phyloP scores from a whole-genome alignment of 2,888 invertebrate species.

The Diploptera punctata region DNA sequence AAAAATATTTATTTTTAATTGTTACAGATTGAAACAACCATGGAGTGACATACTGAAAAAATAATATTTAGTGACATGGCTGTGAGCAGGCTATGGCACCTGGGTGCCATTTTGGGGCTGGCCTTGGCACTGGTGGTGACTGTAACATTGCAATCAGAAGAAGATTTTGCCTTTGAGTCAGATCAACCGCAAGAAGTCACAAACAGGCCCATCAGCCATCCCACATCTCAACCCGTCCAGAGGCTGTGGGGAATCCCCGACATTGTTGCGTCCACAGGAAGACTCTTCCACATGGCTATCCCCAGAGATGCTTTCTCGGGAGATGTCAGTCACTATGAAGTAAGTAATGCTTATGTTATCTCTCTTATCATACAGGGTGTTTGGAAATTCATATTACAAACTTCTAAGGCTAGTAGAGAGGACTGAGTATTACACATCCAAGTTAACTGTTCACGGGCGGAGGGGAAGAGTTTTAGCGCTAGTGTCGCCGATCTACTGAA shows the following conservation, averaged over 20 bases:
- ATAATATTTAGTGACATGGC: not conserved
- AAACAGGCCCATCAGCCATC: not conserved
- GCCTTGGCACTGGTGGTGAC: constrained; percentile 10
- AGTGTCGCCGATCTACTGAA: too few relatives aligned
- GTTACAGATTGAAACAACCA: constrained; percentile 1
- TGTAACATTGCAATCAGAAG: constrained; percentile 46
- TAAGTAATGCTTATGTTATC: too few relatives aligned
- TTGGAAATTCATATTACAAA: too few relatives aligned
- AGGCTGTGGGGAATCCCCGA: constrained; percentile 64
- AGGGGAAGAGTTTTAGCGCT: too few relatives aligned
- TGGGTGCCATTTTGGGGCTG: not conserved
- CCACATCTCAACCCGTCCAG: constrained; percentile 45
- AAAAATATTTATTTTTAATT: too few relatives aligned
- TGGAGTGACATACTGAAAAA: constrained; percentile 1
- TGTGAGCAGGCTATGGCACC: constrained; percentile 12
- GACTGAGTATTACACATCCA: too few relatives aligned
- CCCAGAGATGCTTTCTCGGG: constrained; percentile 75
- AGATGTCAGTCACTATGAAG: constrained; percentile 72
- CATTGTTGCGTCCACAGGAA: constrained; percentile 72
- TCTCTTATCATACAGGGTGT: too few relatives aligned
- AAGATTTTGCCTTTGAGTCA: constrained; percentile 56
- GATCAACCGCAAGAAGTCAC: constrained; percentile 50
- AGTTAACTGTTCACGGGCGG: too few relatives aligned
- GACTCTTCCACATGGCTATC: constrained; percentile 74
- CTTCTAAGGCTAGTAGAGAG: too few relatives aligned